Evolutionary conservation across 2,888 invertebrate species (phyloP).

Genomic region (Dicranocentrus wangi): DNA sequence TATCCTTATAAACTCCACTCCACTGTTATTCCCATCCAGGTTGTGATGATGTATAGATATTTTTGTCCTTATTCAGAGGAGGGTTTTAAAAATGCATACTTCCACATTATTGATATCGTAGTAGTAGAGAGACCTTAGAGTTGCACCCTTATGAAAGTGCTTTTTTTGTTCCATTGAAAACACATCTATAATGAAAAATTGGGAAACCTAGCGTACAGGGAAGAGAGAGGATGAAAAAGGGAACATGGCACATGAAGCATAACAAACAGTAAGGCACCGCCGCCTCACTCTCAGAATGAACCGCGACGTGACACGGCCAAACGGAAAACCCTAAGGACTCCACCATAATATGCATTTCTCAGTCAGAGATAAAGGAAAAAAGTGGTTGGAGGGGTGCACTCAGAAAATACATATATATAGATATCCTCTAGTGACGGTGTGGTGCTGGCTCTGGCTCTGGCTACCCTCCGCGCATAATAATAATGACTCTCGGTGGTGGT

Average conservation of each 20-base stretch:
- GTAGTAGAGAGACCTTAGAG: too few relatives aligned
- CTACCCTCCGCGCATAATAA: too few relatives aligned
- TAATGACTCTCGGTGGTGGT: too few relatives aligned
- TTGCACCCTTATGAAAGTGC: too few relatives aligned
- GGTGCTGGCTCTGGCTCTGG: too few relatives aligned
- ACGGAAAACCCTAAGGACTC: slow-evolving; percentile 13
- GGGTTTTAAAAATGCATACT: too few relatives aligned
- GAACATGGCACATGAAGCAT: slow-evolving; percentile 23
- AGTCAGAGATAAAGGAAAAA: slow-evolving; percentile 16
- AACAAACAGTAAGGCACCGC: slow-evolving; percentile 51
- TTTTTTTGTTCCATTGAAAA: slow-evolving; percentile 8
- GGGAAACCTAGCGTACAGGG: background rate
- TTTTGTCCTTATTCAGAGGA: too few relatives aligned
- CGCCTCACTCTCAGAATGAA: slow-evolving; percentile 46
- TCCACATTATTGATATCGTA: too few relatives aligned
- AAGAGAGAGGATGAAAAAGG: slow-evolving; percentile 21
- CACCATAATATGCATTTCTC: slow-evolving; percentile 4
- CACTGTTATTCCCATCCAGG: too few relatives aligned
- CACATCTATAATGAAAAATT: slow-evolving; percentile 5
- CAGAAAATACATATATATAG: background rate
- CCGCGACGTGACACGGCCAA: slow-evolving; percentile 49
- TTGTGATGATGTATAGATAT: too few relatives aligned
- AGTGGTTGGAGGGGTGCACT: background rate
- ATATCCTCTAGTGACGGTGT: too few relatives aligned
- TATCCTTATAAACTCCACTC: too few relatives aligned